A percentile compares a stretch with the other conserved stretches of the same genome.
These are phyloP conservation scores for Acanthacorydalis orientalis DNA, from an alignment of 2,888 invertebrate species.

Conservation along the genomic window DNA sequence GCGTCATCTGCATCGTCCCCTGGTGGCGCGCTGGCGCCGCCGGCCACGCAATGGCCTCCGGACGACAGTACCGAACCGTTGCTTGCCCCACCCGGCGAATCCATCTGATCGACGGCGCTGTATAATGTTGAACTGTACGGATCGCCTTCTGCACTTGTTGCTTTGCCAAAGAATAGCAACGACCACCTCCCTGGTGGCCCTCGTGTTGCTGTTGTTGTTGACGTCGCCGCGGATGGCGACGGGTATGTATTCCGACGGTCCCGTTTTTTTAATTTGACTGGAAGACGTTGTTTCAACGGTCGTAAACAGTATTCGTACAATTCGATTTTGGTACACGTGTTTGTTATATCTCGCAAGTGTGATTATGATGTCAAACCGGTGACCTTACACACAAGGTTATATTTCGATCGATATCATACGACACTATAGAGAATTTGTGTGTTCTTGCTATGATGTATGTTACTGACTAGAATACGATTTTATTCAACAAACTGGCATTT, in stretches of 20 bases:
- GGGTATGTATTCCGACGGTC: background rate
- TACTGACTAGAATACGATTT: too few relatives aligned
- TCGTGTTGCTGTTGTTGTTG: background rate
- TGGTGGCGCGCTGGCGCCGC: conserved; percentile 35
- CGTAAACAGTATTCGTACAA: conserved; percentile 4
- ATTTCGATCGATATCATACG: too few relatives aligned
- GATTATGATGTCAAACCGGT: too few relatives aligned
- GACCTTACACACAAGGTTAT: too few relatives aligned
- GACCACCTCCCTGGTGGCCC: background rate
- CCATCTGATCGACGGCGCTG: conserved; percentile 5
- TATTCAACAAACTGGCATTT: too few relatives aligned
- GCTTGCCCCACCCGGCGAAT: conserved; percentile 6
- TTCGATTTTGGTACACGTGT: conserved; percentile 1
- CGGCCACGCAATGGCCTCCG: conserved; percentile 24
- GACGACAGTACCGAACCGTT: conserved; percentile 3
- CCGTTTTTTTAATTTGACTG: background rate
- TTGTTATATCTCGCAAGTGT: too few relatives aligned
- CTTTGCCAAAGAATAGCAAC: background rate
- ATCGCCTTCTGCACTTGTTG: background rate
- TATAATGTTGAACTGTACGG: conserved; percentile 1
- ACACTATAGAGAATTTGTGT: too few relatives aligned
- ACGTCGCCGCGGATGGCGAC: background rate
- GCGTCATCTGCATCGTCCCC: conserved; percentile 34
- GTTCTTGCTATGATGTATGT: too few relatives aligned
- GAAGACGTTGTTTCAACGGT: conserved; percentile 5